Evolutionary conservation across 92 coral and sea anemone genomes (phyloP).

Genomic region (Desmophyllum pertusum): DNA sequence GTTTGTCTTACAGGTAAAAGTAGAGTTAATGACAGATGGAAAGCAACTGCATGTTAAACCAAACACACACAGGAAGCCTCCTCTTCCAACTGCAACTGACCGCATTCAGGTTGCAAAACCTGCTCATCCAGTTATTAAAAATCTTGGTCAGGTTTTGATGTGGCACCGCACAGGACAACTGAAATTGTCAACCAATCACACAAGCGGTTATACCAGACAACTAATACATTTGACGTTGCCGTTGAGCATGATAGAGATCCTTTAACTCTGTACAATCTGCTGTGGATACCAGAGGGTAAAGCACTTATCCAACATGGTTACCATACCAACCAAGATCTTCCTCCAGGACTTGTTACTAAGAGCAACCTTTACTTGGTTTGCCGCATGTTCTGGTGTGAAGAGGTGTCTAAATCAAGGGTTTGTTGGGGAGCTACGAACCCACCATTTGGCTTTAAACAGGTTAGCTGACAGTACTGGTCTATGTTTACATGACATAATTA

Average conservation of each 20-base stretch:
- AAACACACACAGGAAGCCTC: slow-evolving; percentile 43
- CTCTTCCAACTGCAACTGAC: slow-evolving; percentile 44
- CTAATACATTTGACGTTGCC: not conserved
- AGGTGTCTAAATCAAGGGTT: slow-evolving; percentile 83
- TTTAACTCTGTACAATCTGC: slow-evolving; percentile 74
- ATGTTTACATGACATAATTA: not conserved
- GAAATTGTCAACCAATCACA: not conserved
- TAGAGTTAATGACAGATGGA: slow-evolving; percentile 78
- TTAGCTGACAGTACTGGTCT: not conserved
- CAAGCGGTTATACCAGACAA: not conserved
- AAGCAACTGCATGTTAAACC: slow-evolving; percentile 52
- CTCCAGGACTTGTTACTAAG: slow-evolving; percentile 61
- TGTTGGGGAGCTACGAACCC: slow-evolving; percentile 88
- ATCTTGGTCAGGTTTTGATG: slow-evolving; percentile 10
- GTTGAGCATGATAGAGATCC: slow-evolving; percentile 40
- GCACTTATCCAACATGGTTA: slow-evolving; percentile 56
- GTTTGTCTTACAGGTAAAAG: slow-evolving; percentile 53
- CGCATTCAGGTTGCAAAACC: slow-evolving; percentile 31
- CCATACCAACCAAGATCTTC: slow-evolving; percentile 36
- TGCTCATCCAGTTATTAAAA: not conserved
- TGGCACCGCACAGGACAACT: not conserved
- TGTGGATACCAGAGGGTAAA: slow-evolving; percentile 96
- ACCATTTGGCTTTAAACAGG: slow-evolving; percentile 90
- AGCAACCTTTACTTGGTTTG: slow-evolving; percentile 83
- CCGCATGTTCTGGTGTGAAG: slow-evolving; percentile 98